These are phyloP conservation scores for Lanistes nyassanus DNA, from an alignment of 1,140 invertebrate species.

Conservation along the genomic window DNA sequence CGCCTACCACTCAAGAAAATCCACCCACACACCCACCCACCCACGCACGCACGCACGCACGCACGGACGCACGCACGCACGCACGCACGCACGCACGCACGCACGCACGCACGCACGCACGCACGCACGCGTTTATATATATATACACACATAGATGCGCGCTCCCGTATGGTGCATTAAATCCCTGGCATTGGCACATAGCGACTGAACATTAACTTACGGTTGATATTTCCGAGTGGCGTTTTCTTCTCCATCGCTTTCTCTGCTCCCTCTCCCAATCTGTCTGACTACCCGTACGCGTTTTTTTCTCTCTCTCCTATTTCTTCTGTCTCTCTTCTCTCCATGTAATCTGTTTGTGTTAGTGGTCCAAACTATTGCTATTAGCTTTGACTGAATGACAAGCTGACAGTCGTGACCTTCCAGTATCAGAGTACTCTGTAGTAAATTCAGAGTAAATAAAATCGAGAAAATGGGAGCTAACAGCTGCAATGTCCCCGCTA, in stretches of 20 bases:
- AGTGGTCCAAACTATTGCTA: neutral
- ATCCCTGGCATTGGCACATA: constrained; percentile 1
- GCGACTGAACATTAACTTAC: neutral
- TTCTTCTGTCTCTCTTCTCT: neutral
- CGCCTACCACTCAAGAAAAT: too few relatives aligned
- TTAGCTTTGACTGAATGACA: neutral
- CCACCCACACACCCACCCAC: constrained; percentile 8
- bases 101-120: constrained; percentile 13
- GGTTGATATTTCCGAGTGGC: neutral
- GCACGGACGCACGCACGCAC: neutral
- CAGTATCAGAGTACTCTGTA: neutral
- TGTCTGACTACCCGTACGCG: neutral
- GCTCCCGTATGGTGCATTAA: neutral
- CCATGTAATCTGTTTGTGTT: neutral
- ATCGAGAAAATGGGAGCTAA: too few relatives aligned
- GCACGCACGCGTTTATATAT: neutral
- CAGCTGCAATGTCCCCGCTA: too few relatives aligned
- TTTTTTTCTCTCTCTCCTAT: neutral
- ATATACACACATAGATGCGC: neutral
- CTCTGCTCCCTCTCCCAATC: neutral
- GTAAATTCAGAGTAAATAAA: neutral
- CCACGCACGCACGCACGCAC: neutral
- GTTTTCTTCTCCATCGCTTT: neutral
- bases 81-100: constrained; percentile 13
- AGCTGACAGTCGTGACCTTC: neutral